Evolutionary conservation across 2,113 vertebrate species (phyloP).

Genomic region (Natator depressus): DNA sequence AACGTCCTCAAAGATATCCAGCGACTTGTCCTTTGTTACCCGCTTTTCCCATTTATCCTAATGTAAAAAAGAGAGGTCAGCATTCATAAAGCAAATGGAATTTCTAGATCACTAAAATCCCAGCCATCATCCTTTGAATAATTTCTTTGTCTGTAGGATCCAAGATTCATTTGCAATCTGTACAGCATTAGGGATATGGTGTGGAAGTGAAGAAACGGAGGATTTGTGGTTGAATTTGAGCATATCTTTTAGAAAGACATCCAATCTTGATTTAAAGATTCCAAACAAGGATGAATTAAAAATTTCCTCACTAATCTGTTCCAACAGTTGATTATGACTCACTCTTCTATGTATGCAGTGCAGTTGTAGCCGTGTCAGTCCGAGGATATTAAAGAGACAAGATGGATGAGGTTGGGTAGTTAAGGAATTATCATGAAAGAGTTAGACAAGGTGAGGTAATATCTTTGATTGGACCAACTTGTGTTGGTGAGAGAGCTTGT

Average conservation of each 20-base stretch:
- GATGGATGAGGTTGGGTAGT: neutral
- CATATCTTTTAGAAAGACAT: neutral
- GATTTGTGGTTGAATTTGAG: neutral
- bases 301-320: neutral
- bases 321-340: neutral
- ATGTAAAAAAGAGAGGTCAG: neutral
- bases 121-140: neutral
- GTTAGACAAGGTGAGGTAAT: neutral
- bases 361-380: neutral
- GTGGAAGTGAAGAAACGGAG: neutral
- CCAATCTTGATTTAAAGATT: neutral
- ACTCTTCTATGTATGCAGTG: neutral
- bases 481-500: neutral
- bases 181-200: neutral
- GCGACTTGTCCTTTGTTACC: constrained; percentile 57
- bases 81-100: neutral
- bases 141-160: neutral
- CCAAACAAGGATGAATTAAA: neutral
- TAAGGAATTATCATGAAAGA: too few species aligned
- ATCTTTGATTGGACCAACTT: neutral
- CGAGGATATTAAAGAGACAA: neutral
- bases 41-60: constrained; percentile 86
- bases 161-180: neutral
- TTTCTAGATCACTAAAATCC: neutral
- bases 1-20: constrained; percentile 84